Conservation (phyloP, 2,113 vertebrate species). For the Takifugu bimaculatus region DNA sequence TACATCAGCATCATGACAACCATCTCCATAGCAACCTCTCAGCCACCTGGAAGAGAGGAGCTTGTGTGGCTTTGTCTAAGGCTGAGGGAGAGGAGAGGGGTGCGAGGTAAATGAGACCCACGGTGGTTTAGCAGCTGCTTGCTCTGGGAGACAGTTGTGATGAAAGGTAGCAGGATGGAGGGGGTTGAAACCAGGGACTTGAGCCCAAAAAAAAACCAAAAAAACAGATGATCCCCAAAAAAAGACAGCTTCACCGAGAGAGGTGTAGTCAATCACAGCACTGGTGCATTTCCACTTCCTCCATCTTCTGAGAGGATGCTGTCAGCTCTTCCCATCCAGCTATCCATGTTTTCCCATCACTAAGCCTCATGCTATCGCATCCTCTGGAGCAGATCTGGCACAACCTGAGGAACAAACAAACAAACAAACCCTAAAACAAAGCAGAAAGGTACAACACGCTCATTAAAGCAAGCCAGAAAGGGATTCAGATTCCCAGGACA, state of each 20-base stretch:
- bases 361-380: conserved; percentile 4
- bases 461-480: too few species aligned
- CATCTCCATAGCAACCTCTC: conserved; percentile 68
- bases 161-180: conserved; percentile 4
- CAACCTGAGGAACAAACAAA: conserved; percentile 5
- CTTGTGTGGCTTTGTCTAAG: conserved; percentile 34
- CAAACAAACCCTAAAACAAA: not conserved
- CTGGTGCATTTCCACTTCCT: conserved; percentile 49
- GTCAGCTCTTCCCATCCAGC: conserved; percentile 35
- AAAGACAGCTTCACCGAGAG: not conserved
- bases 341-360: conserved; percentile 58
- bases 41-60: conserved; percentile 59
- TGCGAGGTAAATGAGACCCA: conserved; percentile 45
- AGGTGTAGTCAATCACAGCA: conserved; percentile 17
- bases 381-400: conserved; percentile 23
- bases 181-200: not conserved
- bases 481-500: too few species aligned
- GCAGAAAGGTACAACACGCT: not conserved
- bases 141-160: conserved; percentile 4
- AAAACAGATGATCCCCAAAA: conserved; percentile 6
- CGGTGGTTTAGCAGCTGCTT: conserved; percentile 33
- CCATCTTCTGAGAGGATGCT: conserved; percentile 35
- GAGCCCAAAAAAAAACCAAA: conserved; percentile 2
- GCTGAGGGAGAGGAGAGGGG: conserved; percentile 16
- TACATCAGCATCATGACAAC: conserved; percentile 62